A percentile compares a stretch with the other conserved stretches of the same genome.
These are phyloP conservation scores for Leucopsar rothschildi DNA, from an alignment of 2,113 vertebrate species.

Conservation along the genomic window DNA sequence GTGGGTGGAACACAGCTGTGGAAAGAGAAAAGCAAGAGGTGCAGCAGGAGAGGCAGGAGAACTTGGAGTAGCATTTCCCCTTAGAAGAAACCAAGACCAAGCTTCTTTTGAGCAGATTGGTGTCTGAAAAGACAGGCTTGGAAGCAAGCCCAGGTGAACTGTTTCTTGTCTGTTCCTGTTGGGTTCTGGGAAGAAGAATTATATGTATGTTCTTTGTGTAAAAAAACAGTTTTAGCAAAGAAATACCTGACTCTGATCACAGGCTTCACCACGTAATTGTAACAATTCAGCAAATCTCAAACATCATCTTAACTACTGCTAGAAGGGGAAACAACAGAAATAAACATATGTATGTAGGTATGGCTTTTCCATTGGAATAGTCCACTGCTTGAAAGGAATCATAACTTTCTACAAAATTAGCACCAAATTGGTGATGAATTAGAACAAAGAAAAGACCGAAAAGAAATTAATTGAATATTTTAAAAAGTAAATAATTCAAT, in stretches of 20 bases:
- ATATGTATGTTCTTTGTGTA: background rate
- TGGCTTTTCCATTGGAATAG: background rate
- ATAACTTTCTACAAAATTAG: background rate
- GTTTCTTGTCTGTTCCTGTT: background rate
- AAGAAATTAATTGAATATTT: background rate
- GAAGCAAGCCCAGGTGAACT: background rate
- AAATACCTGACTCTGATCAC: background rate
- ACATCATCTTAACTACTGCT: background rate
- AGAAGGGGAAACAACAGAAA: background rate
- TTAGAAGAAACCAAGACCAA: background rate
- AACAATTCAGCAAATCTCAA: background rate
- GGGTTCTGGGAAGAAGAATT: background rate
- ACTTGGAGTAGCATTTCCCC: background rate
- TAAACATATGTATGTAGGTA: background rate
- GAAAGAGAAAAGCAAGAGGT: background rate
- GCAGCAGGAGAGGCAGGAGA: background rate
- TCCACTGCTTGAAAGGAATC: background rate
- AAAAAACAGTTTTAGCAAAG: background rate
- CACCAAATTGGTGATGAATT: background rate
- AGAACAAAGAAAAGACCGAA: background rate
- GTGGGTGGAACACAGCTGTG: background rate
- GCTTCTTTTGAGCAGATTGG: background rate
- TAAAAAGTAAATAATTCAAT: background rate
- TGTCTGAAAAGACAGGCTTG: background rate
- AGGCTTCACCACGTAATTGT: background rate